Base-by-base conservation (phyloP, 2,797 vertebrate genomes). In the Neomorphus geoffroyi region DNA sequence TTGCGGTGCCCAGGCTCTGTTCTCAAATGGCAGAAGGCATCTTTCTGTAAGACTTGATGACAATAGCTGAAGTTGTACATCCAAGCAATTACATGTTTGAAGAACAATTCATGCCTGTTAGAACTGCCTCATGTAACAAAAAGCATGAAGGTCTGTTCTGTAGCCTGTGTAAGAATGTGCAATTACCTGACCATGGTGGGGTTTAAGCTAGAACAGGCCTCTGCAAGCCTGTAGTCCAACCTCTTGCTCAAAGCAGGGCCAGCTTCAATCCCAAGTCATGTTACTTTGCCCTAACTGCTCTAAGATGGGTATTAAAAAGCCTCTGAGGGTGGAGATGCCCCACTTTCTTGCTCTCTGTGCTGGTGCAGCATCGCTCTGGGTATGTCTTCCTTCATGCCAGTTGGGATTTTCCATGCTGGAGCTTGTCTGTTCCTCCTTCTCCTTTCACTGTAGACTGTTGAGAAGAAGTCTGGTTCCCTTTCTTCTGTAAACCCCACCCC, bases 381-480 rank as follows among this genome's bases (percentile, higher is more conserved):
- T 58, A 6, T 1, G 0, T 54, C 28, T 48, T 37, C 54, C 45
- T 54, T 64, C 43, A 2, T n/a, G 7, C 69, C 67, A 53, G 0
- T 13, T 72, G 62, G 62, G 19, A 57, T 83, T 53, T 88, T 61
- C 51, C 4, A 0, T 9, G 16, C 33, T 43, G 51, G 51, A 69
- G n/a, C 32, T 53, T 50, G 4, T 43, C 26, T 75, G 22, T 73
- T 92, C 50, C 17, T 86, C 33, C 57, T 72, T 6, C 51, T 78
- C 61, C 51, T 65, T 85, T 75, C 51, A 22, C 17, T 58, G 33
- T 13, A 73, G 71, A 5, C 37, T 61, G 17, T 33, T 39, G 71
- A 66, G 37, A 33, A 28, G 8, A 37, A 32, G 10, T 50, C 35
- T 71, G 45, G 24, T 64, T 86, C 80, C 11, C 4, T 66, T n/a